Conservation (phyloP, 92 coral and sea anemone species). For the Muricea muricata region DNA sequence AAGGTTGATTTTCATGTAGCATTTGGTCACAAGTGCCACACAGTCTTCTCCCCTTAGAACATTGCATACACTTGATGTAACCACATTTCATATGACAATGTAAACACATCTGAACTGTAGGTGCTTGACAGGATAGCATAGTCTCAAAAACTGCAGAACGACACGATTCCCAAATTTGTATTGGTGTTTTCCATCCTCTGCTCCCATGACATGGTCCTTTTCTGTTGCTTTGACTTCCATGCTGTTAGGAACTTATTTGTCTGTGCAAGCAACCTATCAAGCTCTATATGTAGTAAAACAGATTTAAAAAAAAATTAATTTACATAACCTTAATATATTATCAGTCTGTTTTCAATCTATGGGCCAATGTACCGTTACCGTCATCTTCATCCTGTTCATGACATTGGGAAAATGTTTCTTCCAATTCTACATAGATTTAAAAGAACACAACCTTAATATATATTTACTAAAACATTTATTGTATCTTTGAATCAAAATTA, state of each 20-base stretch:
- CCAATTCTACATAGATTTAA: too few relatives aligned
- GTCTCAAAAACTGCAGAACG: conserved; percentile 3
- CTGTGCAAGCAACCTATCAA: conserved; percentile 3
- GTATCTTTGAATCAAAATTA: too few relatives aligned
- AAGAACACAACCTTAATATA: too few relatives aligned
- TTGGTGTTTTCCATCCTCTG: conserved; percentile 11
- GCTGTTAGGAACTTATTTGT: background rate
- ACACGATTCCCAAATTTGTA: conserved; percentile 20
- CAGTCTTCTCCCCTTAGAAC: background rate
- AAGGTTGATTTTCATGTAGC: conserved; percentile 5
- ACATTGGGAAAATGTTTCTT: background rate
- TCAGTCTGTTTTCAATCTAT: too few relatives aligned
- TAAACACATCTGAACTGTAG: background rate
- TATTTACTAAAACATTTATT: too few relatives aligned
- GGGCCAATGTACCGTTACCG: conserved; percentile 7
- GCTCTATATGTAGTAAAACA: background rate
- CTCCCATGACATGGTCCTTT: background rate
- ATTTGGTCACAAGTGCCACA: conserved; percentile 18
- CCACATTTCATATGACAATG: background rate
- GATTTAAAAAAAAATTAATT: too few relatives aligned
- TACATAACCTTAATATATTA: too few relatives aligned
- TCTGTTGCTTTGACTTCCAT: conserved; percentile 25
- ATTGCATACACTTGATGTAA: conserved; percentile 11
- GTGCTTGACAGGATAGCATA: background rate
- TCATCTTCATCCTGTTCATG: background rate